Evolutionary conservation across 35 echinoderm and acorn worm species (phyloP).

Genomic region (Ptychodera flava): DNA sequence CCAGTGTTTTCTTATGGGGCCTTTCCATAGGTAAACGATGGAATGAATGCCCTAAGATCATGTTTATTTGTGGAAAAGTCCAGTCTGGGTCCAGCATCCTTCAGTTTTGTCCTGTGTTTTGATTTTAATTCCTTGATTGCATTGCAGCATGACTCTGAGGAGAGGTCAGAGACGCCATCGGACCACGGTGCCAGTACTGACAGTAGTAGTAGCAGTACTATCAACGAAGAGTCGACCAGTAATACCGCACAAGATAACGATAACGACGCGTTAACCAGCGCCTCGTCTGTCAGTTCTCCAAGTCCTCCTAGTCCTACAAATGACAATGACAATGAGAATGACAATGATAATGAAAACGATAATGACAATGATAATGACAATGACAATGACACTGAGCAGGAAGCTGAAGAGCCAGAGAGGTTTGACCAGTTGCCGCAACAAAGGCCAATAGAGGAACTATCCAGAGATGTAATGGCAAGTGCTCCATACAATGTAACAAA

Average conservation of each 20-base stretch:
- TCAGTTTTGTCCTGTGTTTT: too few species aligned
- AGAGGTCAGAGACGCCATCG: not conserved
- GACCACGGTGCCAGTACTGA: not conserved
- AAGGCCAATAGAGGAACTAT: not conserved
- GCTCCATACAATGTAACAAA: not conserved
- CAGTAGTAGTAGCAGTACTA: not conserved
- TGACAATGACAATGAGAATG: not conserved
- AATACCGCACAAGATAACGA: not conserved
- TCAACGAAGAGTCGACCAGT: not conserved
- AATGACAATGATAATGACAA: not conserved
- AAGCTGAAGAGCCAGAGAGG: too few species aligned
- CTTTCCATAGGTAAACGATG: too few species aligned
- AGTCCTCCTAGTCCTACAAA: too few species aligned
- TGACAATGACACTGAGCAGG: not conserved
- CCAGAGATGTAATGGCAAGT: not conserved
- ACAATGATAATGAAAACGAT: not conserved
- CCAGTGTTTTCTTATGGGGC: too few species aligned
- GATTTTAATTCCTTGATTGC: too few species aligned
- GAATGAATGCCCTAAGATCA: too few species aligned
- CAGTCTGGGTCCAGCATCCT: too few species aligned
- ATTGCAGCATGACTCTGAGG: not conserved
- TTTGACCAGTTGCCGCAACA: not conserved
- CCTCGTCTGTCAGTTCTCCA: not conserved
- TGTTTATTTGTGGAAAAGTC: too few species aligned
- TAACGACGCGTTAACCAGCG: not conserved